Percentiles rank a stretch among this genome's conserved stretches.
Conservation (phyloP, 2,113 vertebrate species). For the Limanda limanda region DNA sequence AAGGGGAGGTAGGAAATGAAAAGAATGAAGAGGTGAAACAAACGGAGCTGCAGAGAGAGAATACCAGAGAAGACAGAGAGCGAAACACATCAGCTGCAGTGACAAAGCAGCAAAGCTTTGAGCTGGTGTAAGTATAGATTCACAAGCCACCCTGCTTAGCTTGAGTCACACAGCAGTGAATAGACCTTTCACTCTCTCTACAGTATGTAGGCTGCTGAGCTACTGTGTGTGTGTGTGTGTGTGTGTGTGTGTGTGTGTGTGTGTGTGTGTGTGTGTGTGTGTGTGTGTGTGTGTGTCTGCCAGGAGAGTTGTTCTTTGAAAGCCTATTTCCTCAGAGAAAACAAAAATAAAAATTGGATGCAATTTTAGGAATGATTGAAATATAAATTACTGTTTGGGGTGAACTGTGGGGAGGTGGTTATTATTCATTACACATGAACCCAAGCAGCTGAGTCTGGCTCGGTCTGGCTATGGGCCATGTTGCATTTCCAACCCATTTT, state of each 20-base stretch:
- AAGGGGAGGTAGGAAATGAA: constrained; percentile 22
- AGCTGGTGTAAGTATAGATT: constrained; percentile 13
- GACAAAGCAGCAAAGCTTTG: neutral
- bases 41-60: neutral
- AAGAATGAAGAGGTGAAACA: constrained; percentile 9
- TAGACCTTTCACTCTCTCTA: constrained; percentile 24
- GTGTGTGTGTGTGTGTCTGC: no score
- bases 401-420: no score
- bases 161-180: constrained; percentile 37
- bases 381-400: no score
- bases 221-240: neutral
- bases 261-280: no score
- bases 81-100: constrained; percentile 25
- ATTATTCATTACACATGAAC: no score
- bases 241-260: neutral
- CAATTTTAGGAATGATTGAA: no score
- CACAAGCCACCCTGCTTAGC: constrained; percentile 18
- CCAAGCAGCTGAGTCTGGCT: no score
- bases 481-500: no score
- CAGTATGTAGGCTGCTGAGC: constrained; percentile 12
- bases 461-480: no score
- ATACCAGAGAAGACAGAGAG: neutral
- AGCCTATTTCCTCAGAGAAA: no score
- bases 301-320: no score
- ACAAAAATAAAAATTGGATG: no score